These are phyloP conservation scores for Eupsittula cactorum DNA, from an alignment of 2,113 vertebrate genomes.

Conservation along the genomic window DNA sequence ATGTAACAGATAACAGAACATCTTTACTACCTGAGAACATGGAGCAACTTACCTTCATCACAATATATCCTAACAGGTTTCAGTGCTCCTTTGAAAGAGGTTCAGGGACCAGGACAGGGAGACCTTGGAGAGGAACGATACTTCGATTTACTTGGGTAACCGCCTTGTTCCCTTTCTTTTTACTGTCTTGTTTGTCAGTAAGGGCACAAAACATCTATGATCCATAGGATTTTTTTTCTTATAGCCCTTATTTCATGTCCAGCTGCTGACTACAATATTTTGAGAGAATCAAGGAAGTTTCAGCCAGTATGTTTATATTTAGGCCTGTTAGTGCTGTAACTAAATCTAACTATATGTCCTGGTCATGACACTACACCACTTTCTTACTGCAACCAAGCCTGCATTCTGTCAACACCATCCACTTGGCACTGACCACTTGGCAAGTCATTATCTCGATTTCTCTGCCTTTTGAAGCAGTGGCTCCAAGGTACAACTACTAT, in stretches of 20 bases:
- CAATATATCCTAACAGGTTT: slow-evolving; percentile 74
- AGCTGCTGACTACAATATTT: not conserved
- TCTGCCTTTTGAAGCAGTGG: not conserved
- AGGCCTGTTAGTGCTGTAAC: not conserved
- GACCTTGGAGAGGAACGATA: slow-evolving; percentile 64
- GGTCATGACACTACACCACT: not conserved
- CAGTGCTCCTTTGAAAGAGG: slow-evolving; percentile 69
- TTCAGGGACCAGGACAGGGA: slow-evolving; percentile 58
- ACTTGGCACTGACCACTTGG: not conserved
- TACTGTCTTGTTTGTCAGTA: not conserved
- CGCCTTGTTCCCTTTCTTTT: slow-evolving; percentile 1
- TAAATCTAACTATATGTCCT: not conserved
- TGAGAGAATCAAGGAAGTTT: slow-evolving; percentile 72
- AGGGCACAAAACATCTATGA: not conserved
- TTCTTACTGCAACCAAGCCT: not conserved
- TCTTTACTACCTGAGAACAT: slow-evolving; percentile 62
- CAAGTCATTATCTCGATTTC: not conserved
- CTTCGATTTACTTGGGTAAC: slow-evolving; percentile 59
- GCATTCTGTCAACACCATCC: not conserved
- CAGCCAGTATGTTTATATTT: slow-evolving; percentile 12
- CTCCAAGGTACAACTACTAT: not conserved
- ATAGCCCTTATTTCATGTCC: not conserved
- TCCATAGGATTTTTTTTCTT: not conserved
- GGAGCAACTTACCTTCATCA: slow-evolving; percentile 72
- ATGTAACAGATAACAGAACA: slow-evolving; percentile 48